Evolutionary conservation across 2,888 invertebrate species (phyloP).

Genomic region (Cheilosia variabilis): DNA sequence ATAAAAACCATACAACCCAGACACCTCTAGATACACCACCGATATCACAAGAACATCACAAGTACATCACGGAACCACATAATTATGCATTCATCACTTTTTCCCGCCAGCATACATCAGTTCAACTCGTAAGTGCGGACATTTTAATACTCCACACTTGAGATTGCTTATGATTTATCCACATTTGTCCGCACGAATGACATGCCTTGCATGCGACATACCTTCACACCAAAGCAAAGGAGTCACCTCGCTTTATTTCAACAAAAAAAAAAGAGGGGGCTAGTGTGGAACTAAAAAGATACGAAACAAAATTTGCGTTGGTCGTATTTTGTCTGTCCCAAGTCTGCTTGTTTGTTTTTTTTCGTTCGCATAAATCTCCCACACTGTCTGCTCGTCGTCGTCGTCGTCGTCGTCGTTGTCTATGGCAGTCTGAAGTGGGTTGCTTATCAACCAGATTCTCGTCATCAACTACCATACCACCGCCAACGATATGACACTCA

Average conservation of each 20-base stretch:
- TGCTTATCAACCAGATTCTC: constrained; percentile 57
- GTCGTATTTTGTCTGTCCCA: constrained; percentile 64
- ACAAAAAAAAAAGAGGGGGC: constrained; percentile 7
- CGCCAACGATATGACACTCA: constrained; percentile 47
- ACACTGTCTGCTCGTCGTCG: constrained; percentile 63
- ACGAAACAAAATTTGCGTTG: constrained; percentile 61
- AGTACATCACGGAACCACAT: constrained; percentile 38
- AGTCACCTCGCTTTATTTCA: constrained; percentile 26
- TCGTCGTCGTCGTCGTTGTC: constrained; percentile 18
- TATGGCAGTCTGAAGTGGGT: constrained; percentile 59
- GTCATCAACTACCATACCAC: constrained; percentile 21
- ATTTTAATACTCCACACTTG: constrained; percentile 62
- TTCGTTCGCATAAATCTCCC: constrained; percentile 46
- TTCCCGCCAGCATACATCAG: constrained; percentile 3
- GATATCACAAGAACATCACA: constrained; percentile 35
- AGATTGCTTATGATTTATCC: constrained; percentile 64
- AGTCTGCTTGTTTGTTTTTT: constrained; percentile 57
- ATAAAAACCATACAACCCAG: neutral
- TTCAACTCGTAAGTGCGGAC: constrained; percentile 37
- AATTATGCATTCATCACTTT: constrained; percentile 68
- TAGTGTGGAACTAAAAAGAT: constrained; percentile 21
- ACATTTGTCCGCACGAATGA: constrained; percentile 64
- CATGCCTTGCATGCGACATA: neutral
- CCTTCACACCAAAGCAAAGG: constrained; percentile 31
- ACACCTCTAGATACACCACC: constrained; percentile 21